Evolutionary conservation across 1,140 invertebrate genomes (phyloP).

Genomic region (Musca domestica): DNA sequence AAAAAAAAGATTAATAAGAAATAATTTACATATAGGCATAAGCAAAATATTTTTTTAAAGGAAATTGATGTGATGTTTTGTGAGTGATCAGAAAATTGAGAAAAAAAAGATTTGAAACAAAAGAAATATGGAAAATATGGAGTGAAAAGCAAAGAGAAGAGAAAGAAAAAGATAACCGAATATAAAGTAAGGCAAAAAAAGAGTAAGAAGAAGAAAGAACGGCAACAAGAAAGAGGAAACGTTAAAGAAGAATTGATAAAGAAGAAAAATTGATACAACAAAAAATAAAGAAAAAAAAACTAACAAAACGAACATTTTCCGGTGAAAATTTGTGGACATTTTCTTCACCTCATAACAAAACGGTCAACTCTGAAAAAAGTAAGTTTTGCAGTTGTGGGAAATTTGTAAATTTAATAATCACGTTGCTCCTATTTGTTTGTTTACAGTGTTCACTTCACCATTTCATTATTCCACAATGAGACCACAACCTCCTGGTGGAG

Average conservation of each 20-base stretch:
- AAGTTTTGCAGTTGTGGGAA: neutral
- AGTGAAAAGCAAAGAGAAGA: neutral
- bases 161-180: neutral
- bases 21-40: neutral
- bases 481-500: conserved; percentile 39
- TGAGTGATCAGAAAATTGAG: too few species aligned
- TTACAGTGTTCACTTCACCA: conserved; percentile 44
- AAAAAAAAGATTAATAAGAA: too few species aligned
- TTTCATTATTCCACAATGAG: conserved; percentile 51
- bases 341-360: too few species aligned
- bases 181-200: neutral
- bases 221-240: neutral
- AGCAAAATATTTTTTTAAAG: neutral
- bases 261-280: neutral
- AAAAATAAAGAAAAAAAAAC: neutral
- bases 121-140: neutral
- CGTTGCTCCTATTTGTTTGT: neutral
- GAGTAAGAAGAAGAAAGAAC: neutral
- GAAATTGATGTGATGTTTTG: too few species aligned
- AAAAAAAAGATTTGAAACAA: neutral
- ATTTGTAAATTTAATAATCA: neutral
- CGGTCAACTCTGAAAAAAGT: neutral
- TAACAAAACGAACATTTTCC: too few species aligned
- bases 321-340: too few species aligned
- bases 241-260: neutral